These are phyloP conservation scores for Sebastolobus alascanus DNA, from an alignment of 2,797 vertebrate species.

Conservation along the genomic window DNA sequence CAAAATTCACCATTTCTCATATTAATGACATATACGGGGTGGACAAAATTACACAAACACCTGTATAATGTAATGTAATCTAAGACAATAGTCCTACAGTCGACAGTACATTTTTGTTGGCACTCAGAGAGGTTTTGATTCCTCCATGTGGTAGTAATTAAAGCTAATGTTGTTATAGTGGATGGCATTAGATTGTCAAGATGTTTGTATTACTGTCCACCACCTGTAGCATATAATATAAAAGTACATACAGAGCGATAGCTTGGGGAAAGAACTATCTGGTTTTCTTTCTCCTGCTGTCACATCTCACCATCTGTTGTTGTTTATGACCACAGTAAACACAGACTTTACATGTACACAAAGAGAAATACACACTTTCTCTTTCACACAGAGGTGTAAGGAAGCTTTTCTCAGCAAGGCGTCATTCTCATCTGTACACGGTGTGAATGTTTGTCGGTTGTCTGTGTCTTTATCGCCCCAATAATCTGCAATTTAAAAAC, in stretches of 20 bases:
- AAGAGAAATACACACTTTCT: slow-evolving; percentile 28
- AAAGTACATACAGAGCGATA: not conserved
- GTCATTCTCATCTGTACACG: slow-evolving; percentile 37
- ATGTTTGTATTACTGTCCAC: slow-evolving; percentile 34
- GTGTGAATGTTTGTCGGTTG: slow-evolving; percentile 33
- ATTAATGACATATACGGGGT: slow-evolving; percentile 4
- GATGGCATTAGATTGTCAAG: slow-evolving; percentile 5
- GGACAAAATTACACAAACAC: slow-evolving; percentile 35
- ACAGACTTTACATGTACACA: slow-evolving; percentile 1
- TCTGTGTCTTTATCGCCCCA: slow-evolving; percentile 2
- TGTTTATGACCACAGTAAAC: slow-evolving; percentile 15
- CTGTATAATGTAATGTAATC: slow-evolving; percentile 8
- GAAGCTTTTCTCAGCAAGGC: slow-evolving; percentile 49
- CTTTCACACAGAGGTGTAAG: slow-evolving; percentile 44
- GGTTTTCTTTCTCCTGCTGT: not conserved
- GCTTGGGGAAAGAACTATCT: not conserved
- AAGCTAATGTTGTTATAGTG: not conserved
- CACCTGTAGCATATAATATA: slow-evolving; percentile 3
- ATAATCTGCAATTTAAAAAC: slow-evolving; percentile 6
- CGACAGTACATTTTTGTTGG: not conserved
- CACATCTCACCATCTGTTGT: slow-evolving; percentile 4
- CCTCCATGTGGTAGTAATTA: no score
- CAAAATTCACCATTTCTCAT: slow-evolving; percentile 31
- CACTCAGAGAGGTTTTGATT: not conserved
- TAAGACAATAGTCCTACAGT: not conserved